These are phyloP conservation scores for Nansenia antarctica DNA, from an alignment of 2,113 vertebrate genomes.

Conservation along the genomic window DNA sequence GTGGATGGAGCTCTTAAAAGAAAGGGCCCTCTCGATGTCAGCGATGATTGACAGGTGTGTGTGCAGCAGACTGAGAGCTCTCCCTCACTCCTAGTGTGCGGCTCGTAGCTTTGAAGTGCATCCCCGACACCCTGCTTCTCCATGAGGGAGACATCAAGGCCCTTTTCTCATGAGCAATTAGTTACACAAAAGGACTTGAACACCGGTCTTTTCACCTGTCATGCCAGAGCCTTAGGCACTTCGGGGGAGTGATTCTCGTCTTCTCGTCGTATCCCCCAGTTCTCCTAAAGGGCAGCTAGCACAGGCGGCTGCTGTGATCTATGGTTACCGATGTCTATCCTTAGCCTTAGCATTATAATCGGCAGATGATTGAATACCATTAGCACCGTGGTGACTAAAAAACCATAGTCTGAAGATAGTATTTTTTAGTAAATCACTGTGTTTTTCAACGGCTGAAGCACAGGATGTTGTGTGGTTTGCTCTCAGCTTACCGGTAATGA, in stretches of 20 bases:
- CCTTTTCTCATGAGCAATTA: background rate
- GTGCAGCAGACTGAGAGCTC: background rate
- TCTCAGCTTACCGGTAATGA: background rate
- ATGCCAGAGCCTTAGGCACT: background rate
- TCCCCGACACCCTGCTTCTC: background rate
- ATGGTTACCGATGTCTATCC: background rate
- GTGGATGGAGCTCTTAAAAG: constrained; percentile 30
- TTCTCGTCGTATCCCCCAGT: background rate
- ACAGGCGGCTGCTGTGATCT: background rate
- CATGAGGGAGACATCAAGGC: background rate
- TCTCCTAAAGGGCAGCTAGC: constrained; percentile 1
- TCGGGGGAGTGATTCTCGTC: background rate
- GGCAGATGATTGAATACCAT: background rate
- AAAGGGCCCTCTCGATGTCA: background rate
- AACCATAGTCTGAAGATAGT: background rate
- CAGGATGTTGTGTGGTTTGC: background rate
- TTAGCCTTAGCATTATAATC: background rate
- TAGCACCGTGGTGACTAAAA: background rate
- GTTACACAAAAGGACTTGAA: constrained; percentile 11
- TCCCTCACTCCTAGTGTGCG: background rate
- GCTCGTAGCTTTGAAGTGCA: background rate
- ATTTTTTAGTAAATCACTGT: background rate
- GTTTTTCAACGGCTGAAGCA: background rate
- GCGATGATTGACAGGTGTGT: background rate
- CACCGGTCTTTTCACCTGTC: background rate